These are phyloP conservation scores for Anarrhichthys ocellatus DNA, from an alignment of 2,113 vertebrate genomes.

Conservation along the genomic window DNA sequence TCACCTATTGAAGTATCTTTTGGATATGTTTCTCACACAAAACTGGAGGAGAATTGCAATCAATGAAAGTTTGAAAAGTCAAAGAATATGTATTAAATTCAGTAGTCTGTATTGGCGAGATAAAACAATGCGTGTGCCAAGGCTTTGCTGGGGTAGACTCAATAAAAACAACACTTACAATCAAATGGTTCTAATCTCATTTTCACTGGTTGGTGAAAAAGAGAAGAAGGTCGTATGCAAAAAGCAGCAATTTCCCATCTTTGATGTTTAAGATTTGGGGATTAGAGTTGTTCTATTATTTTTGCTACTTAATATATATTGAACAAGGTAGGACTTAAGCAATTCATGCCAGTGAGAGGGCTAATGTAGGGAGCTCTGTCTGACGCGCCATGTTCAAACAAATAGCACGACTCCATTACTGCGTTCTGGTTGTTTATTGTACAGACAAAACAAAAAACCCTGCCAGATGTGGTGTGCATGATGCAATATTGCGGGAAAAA, in stretches of 20 bases:
- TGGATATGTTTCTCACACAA: background rate
- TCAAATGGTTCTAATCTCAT: background rate
- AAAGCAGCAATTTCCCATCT: constrained; percentile 1
- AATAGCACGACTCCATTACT: background rate
- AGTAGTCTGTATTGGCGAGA: background rate
- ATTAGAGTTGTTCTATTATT: constrained; percentile 5
- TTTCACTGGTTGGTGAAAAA: background rate
- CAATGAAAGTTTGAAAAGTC: background rate
- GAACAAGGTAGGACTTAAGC: background rate
- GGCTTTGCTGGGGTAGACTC: background rate
- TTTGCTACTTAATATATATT: constrained; percentile 5
- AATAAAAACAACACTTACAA: background rate
- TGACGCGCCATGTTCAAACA: background rate
- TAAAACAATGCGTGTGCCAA: background rate
- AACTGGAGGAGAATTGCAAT: background rate
- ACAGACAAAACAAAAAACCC: background rate
- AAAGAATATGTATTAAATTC: background rate
- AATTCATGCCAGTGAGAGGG: background rate
- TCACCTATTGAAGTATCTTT: background rate
- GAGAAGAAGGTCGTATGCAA: constrained; percentile 18
- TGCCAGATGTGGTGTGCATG: background rate
- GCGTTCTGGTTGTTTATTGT: background rate
- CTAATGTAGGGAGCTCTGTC: background rate
- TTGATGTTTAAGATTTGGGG: background rate
- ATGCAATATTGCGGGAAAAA: background rate